Percentiles rank a stretch among this genome's conserved stretches.
These are phyloP conservation scores for Lasioglossum figueresi DNA, from an alignment of 2,888 invertebrate genomes.

Conservation along the genomic window DNA sequence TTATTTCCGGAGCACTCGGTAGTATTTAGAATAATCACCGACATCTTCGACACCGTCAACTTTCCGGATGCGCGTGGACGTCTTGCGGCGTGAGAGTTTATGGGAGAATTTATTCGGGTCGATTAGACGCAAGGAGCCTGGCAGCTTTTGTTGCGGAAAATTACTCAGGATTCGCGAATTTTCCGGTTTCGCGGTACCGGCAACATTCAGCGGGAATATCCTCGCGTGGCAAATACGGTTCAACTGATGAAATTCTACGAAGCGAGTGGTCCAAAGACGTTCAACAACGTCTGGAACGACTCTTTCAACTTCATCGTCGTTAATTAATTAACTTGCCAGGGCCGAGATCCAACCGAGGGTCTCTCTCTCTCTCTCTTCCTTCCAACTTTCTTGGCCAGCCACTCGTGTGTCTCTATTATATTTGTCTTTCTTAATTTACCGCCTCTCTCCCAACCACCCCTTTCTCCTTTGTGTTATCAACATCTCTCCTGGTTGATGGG, in stretches of 20 bases:
- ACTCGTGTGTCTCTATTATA: constrained; percentile 38
- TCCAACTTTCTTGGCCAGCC: background rate
- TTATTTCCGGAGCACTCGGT: background rate
- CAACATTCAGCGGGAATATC: background rate
- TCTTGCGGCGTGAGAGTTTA: background rate
- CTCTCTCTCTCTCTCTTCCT: background rate
- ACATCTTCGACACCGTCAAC: background rate
- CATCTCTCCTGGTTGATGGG: background rate
- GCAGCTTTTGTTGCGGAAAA: background rate
- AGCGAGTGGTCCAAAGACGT: constrained; percentile 10
- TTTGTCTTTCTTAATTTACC: constrained; percentile 41
- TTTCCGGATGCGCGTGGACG: background rate
- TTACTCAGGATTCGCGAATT: background rate
- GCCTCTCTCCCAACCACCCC: background rate
- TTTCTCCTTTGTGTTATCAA: constrained; percentile 11
- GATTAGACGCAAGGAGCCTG: constrained; percentile 11
- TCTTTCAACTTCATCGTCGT: constrained; percentile 18
- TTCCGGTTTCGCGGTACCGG: background rate
- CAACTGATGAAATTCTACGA: constrained; percentile 17
- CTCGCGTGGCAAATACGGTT: background rate
- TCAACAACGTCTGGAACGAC: constrained; percentile 30
- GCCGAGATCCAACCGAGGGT: background rate
- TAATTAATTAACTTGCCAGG: constrained; percentile 51
- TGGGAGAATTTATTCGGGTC: background rate
- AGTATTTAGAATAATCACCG: background rate